These are phyloP conservation scores for Ctena decussata DNA, from an alignment of 2,888 invertebrate genomes.

Conservation along the genomic window DNA sequence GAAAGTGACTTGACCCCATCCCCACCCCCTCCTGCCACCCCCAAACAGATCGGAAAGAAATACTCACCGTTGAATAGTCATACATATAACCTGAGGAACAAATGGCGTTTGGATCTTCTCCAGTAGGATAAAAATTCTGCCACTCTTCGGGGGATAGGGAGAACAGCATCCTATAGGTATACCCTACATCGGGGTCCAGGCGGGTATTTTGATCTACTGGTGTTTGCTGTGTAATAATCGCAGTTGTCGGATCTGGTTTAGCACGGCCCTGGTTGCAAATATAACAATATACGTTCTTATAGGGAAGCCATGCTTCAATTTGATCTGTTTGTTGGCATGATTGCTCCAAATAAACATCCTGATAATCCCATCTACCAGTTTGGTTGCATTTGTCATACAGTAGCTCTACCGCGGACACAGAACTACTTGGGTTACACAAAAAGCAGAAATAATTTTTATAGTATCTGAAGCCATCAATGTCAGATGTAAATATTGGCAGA, in stretches of 20 bases:
- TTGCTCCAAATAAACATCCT: background rate
- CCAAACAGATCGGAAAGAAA: no score
- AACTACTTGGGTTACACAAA: background rate
- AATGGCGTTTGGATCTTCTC: background rate
- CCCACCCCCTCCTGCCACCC: no score
- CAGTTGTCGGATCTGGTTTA: background rate
- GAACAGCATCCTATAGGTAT: background rate
- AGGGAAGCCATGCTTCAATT: background rate
- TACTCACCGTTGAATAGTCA: background rate
- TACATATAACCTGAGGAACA: background rate
- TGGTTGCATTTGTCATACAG: background rate
- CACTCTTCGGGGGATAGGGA: background rate
- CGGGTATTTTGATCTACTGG: background rate
- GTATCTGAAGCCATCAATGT: background rate
- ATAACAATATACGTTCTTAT: conserved; percentile 1
- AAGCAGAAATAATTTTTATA: background rate
- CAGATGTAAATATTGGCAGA: background rate
- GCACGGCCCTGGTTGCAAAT: background rate
- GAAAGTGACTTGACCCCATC: no score
- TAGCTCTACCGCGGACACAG: background rate
- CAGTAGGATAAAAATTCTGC: background rate
- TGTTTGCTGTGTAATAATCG: no score
- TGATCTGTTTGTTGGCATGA: background rate
- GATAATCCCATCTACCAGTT: background rate
- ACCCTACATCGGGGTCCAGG: background rate